These are phyloP conservation scores for Cactoblastis cactorum DNA, from an alignment of 2,888 invertebrate genomes.

Conservation along the genomic window DNA sequence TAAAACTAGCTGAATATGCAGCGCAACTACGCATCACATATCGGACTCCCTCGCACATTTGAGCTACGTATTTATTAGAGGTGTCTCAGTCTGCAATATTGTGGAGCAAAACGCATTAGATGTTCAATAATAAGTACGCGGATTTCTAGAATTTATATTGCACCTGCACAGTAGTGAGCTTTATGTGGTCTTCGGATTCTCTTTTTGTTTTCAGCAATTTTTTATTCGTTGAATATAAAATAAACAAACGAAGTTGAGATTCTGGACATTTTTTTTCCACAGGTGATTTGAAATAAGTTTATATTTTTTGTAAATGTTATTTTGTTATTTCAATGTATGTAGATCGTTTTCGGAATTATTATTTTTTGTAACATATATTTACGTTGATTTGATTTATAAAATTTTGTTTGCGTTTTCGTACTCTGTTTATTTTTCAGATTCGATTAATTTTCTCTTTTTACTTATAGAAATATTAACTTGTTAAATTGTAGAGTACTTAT, in stretches of 20 bases:
- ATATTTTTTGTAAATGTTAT: background rate
- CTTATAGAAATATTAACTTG: too few relatives aligned
- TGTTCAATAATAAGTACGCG: background rate
- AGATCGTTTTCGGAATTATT: too few relatives aligned
- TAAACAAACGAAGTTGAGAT: background rate
- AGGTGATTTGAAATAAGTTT: background rate
- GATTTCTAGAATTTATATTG: slow-evolving; percentile 1
- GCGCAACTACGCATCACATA: too few relatives aligned
- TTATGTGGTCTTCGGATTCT: background rate
- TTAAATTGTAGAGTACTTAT: too few relatives aligned
- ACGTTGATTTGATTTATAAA: too few relatives aligned
- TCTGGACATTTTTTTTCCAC: background rate
- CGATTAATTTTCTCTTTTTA: too few relatives aligned
- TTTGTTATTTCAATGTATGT: background rate
- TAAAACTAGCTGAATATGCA: too few relatives aligned
- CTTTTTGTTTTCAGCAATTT: slow-evolving; percentile 12
- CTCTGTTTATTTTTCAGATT: too few relatives aligned
- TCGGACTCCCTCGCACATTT: slow-evolving; percentile 5
- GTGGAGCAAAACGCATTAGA: background rate
- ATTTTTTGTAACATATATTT: too few relatives aligned
- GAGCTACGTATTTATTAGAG: background rate
- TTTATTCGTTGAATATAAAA: background rate
- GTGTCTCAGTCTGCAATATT: background rate
- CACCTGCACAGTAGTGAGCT: background rate
- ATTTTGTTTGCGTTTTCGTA: too few relatives aligned